These are phyloP conservation scores for Tiliacea aurago DNA, from an alignment of 2,888 invertebrate genomes.

Conservation along the genomic window DNA sequence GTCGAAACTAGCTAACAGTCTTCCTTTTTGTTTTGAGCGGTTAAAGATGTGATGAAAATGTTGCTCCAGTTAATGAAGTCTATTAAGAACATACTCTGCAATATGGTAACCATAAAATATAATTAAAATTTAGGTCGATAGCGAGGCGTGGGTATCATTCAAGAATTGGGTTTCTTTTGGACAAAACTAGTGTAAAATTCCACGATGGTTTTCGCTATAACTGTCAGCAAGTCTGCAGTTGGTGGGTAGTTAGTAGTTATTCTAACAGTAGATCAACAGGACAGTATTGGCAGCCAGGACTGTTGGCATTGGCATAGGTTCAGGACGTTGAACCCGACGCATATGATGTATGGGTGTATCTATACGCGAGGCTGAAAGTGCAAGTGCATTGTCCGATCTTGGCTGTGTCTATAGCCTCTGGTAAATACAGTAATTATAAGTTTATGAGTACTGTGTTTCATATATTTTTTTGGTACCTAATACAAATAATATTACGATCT, in stretches of 20 bases:
- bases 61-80: conserved; percentile 20
- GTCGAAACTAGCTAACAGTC: background rate
- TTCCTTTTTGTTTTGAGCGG: background rate
- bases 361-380: conserved; percentile 75
- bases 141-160: conserved; percentile 33
- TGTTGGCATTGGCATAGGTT: conserved; percentile 87
- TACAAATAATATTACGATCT: background rate
- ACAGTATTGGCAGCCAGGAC: conserved; percentile 77
- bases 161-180: conserved; percentile 16
- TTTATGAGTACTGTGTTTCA: background rate
- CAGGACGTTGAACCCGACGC: conserved; percentile 81
- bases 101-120: conserved; percentile 53
- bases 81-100: conserved; percentile 23
- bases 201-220: conserved; percentile 22
- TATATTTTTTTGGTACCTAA: background rate
- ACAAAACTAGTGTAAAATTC: conserved; percentile 19
- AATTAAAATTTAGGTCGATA: conserved; percentile 50
- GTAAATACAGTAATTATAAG: conserved; percentile 13
- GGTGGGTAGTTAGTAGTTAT: conserved; percentile 39
- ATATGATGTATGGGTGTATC: conserved; percentile 65
- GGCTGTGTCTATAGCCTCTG: conserved; percentile 21
- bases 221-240: conserved; percentile 21
- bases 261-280: conserved; percentile 47
- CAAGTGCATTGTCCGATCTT: conserved; percentile 75
- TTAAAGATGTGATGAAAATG: conserved; percentile 4